phyloP scores from a whole-genome alignment of 2,797 vertebrate genomes.

The Pseudochaenichthys georgianus region DNA sequence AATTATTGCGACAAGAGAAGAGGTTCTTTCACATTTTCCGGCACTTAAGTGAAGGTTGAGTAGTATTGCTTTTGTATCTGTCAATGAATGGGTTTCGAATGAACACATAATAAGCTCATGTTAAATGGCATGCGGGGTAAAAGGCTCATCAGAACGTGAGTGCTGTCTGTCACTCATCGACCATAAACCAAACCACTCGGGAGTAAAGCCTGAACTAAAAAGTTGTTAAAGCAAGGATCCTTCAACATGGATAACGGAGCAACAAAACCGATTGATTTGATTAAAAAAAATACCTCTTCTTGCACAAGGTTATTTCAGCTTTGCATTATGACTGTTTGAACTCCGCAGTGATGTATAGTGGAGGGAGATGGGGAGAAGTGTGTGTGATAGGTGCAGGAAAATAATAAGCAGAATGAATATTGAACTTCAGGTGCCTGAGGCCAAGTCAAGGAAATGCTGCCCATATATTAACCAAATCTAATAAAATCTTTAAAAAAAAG shows the following conservation, averaged over 20 bases:
- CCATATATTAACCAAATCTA: background rate
- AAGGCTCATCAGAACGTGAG: background rate
- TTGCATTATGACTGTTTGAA: background rate
- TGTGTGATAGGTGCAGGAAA: background rate
- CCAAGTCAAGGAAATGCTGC: background rate
- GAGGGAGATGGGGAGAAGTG: background rate
- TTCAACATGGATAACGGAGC: conserved; percentile 1
- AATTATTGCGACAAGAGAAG: conserved; percentile 7
- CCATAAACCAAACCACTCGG: background rate
- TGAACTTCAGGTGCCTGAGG: background rate
- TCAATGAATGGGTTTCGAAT: background rate
- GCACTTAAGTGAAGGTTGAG: background rate
- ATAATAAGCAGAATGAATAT: background rate
- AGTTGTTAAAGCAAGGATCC: background rate
- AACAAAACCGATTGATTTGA: background rate
- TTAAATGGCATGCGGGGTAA: background rate
- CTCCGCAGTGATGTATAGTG: background rate
- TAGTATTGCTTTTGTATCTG: conserved; percentile 10
- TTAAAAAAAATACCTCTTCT: background rate
- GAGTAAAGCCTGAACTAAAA: background rate
- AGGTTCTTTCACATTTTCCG: conserved; percentile 1
- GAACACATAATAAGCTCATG: background rate
- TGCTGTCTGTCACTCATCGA: background rate
- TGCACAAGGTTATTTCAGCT: background rate
- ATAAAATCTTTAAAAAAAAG: background rate